Conservation (phyloP, 2,888 invertebrate species). For the Lottia gigantea region DNA sequence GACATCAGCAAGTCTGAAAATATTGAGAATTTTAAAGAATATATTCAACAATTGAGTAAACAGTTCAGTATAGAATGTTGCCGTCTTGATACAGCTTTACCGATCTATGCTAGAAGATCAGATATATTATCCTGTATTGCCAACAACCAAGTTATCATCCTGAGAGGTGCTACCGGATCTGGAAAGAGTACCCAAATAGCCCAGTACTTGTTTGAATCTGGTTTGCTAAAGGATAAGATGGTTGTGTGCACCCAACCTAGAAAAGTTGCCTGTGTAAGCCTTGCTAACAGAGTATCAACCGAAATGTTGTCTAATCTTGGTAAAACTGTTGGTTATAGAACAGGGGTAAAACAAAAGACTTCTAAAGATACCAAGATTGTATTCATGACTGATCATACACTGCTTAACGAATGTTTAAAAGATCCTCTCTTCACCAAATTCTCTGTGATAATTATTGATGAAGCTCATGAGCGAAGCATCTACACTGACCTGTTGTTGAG, state of each 20-base stretch:
- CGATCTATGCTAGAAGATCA: conserved; percentile 58
- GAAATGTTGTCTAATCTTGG: conserved; percentile 60
- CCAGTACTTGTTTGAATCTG: conserved; percentile 63
- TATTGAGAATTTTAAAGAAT: conserved; percentile 27
- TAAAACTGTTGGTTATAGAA: conserved; percentile 56
- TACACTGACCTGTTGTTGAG: conserved; percentile 67
- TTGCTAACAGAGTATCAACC: conserved; percentile 63
- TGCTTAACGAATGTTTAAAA: conserved; percentile 62
- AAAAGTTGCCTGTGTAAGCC: conserved; percentile 65
- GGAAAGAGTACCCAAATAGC: conserved; percentile 68
- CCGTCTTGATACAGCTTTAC: conserved; percentile 46
- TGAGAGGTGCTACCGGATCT: conserved; percentile 67
- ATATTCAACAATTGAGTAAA: conserved; percentile 30
- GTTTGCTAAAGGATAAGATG: conserved; percentile 40
- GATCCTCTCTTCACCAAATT: conserved; percentile 48
- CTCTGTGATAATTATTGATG: conserved; percentile 65
- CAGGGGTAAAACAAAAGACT: conserved; percentile 47
- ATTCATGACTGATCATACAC: conserved; percentile 64
- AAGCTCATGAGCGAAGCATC: conserved; percentile 68
- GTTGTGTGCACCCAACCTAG: conserved; percentile 68
- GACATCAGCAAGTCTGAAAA: conserved; percentile 26
- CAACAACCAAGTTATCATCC: conserved; percentile 56
- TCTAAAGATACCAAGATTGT: conserved; percentile 51
- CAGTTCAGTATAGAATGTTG: conserved; percentile 48
- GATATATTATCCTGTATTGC: conserved; percentile 49